phyloP scores from a whole-genome alignment of 2,797 vertebrate species.

The Myiotriccus ornatus region DNA sequence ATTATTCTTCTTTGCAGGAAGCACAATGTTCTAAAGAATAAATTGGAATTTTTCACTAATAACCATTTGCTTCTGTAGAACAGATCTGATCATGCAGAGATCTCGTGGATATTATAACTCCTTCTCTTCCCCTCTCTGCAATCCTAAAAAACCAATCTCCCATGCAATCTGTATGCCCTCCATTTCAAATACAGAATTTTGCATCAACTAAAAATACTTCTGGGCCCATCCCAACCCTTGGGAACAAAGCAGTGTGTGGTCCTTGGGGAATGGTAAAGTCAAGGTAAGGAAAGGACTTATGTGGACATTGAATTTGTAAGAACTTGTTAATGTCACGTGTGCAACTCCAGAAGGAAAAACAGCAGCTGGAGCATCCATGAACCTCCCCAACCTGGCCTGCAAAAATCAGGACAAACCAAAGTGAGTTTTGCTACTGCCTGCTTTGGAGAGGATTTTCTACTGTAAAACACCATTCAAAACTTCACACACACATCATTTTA shows the following conservation, averaged over 20 bases:
- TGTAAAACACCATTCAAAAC: not conserved
- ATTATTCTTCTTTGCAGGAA: not conserved
- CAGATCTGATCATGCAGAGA: not conserved
- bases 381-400: not conserved
- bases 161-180: not conserved
- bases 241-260: not conserved
- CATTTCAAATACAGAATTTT: not conserved
- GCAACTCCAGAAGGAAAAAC: not conserved
- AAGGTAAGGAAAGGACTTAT: not conserved
- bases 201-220: not conserved
- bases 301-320: not conserved
- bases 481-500: accelerated
- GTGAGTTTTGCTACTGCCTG: not conserved
- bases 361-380: not conserved
- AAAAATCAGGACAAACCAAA: not conserved
- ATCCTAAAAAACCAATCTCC: not conserved
- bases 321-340: not conserved
- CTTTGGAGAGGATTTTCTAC: not conserved
- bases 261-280: not conserved
- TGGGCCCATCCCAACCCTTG: not conserved
- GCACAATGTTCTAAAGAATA: not conserved
- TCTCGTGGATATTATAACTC: not conserved
- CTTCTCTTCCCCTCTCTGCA: not conserved
- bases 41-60: not conserved
- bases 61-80: not conserved